A percentile compares a stretch with the other conserved stretches of the same genome.
phyloP scores from a whole-genome alignment of 2,113 vertebrate genomes.

The Gymnarchus niloticus region DNA sequence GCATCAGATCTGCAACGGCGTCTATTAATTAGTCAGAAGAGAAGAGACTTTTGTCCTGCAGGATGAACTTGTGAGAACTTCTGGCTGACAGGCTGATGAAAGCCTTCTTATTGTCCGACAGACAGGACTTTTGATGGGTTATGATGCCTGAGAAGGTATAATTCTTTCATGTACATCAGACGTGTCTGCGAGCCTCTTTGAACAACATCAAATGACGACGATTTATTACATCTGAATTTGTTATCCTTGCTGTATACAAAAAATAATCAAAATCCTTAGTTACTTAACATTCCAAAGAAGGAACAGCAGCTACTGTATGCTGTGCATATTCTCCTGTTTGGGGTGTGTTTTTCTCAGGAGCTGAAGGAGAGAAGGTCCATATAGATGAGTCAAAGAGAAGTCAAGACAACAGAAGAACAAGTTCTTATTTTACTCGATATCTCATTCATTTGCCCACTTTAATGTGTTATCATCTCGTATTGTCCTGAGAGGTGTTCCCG shows the following conservation, averaged over 20 bases:
- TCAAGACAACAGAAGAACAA: neutral
- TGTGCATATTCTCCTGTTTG: neutral
- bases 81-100: neutral
- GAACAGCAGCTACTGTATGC: neutral
- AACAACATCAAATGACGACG: neutral
- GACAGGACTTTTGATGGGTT: neutral
- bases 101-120: neutral
- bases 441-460: slow-evolving; percentile 12
- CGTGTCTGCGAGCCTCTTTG: neutral
- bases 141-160: neutral
- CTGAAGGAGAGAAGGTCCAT: too few relatives aligned
- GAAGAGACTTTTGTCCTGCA: neutral
- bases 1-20: neutral
- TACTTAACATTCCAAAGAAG: neutral
- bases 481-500: neutral
- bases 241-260: neutral
- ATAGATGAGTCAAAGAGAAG: neutral
- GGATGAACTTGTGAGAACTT: neutral
- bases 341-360: neutral
- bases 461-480: neutral
- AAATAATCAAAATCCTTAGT: neutral
- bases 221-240: neutral
- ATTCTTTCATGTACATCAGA: neutral
- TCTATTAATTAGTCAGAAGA: neutral
- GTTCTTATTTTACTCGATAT: neutral